Percentiles rank a stretch among this genome's conserved stretches.
These are phyloP conservation scores for Calidris pygmaea DNA, from an alignment of 2,113 vertebrate species.

Conservation along the genomic window DNA sequence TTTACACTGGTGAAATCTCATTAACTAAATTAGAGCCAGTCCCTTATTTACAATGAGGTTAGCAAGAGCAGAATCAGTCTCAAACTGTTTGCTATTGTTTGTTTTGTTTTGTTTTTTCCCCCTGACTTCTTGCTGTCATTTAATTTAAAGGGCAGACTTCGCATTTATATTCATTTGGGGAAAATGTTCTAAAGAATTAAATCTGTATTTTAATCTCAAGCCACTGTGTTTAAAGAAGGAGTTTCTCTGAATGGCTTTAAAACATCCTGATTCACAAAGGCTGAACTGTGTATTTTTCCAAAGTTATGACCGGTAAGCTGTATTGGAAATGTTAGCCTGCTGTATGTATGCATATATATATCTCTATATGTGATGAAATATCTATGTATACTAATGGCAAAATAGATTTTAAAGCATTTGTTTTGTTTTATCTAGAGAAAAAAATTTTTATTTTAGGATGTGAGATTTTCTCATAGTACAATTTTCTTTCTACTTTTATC, in stretches of 20 bases:
- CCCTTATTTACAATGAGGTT: background rate
- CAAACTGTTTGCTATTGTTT: constrained; percentile 40
- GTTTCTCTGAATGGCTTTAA: background rate
- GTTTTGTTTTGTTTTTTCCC: background rate
- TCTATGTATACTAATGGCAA: background rate
- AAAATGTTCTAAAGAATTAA: background rate
- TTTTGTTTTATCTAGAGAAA: background rate
- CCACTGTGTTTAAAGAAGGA: background rate
- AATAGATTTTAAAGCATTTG: background rate
- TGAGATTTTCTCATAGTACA: background rate
- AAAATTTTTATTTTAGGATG: background rate
- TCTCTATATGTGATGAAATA: background rate
- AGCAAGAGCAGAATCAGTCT: background rate
- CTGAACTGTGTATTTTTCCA: background rate
- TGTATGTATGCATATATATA: too few relatives aligned
- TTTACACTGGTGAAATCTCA: constrained; percentile 38
- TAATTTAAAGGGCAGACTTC: constrained; percentile 31
- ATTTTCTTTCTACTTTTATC: background rate
- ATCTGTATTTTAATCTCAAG: background rate
- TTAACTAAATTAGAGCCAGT: constrained; percentile 41
- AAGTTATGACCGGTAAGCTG: background rate
- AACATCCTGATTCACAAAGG: background rate
- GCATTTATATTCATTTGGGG: background rate
- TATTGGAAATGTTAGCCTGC: background rate
- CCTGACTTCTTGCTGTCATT: background rate